Evolutionary conservation across 2,888 invertebrate species (phyloP), one percentile per base, ranked within the genome.

Genomic region (Drosophila atripex): DNA sequence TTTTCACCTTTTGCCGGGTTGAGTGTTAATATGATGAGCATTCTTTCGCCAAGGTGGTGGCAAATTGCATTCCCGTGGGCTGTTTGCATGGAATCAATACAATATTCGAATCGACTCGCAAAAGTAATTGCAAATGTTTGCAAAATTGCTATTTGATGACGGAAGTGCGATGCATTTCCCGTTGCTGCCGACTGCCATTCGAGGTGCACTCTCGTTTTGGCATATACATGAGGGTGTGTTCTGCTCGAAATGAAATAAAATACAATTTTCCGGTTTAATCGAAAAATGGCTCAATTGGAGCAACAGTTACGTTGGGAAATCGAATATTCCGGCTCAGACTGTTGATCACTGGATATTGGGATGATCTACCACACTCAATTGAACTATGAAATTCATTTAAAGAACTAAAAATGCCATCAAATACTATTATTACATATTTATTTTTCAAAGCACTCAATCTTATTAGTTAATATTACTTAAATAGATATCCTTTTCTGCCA

Each of bases 141-240:
- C 61, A 56, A 68, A 69, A 66, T 82, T 66, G 50, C 51, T 56
- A 60, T 80, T 78, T 72, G 64, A 72, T 46, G 43, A 60, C 73
- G 76, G 86, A 85, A 71, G 65, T 78, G 73, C 47, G 78, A 56
- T 73, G 56, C 76, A 71, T 73, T 82, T 76, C 57, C 64, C 58
- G 59, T 70, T 68, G 58, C 54, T 64, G 49, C 53, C 58, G 49
- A 49, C 65, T 50, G 25, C 45, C 30, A 14, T 12, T 21, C 21
- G 21, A 12, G 43, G 43, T 21, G 47, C 59, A 66, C 25, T 53
- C 63, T 71, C 55, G 32, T 41, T 45, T 54, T 25, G 43, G 35
- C 49, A 30, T 56, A 54, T 55, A 72, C 52, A 47, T n/a, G 18
- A 7, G 21, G 14, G 12, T 28, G 18, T 9, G 30, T 6, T 11